Evolutionary conservation across 2,113 vertebrate species (phyloP).

Genomic region (Paedocypris sp.): DNA sequence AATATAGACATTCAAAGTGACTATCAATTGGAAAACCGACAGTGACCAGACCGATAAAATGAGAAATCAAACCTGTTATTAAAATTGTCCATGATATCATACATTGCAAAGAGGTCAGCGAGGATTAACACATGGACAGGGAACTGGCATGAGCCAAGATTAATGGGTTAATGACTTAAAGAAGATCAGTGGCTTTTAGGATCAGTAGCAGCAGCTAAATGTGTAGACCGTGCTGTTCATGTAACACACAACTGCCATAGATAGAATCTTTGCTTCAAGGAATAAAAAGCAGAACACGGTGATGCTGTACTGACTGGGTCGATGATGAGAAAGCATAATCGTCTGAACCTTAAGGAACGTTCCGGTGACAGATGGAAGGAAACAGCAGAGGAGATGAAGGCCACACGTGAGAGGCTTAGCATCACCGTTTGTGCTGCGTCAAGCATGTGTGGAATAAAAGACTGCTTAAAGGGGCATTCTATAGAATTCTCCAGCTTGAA

Average conservation of each 20-base stretch:
- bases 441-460: neutral
- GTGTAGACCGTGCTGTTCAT: neutral
- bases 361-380: neutral
- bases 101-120: constrained; percentile 13
- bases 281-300: no score
- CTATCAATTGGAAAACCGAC: no score
- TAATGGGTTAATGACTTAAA: constrained; percentile 31
- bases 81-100: constrained; percentile 17
- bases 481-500: neutral
- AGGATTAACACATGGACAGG: constrained; percentile 21
- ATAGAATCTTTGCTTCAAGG: no score
- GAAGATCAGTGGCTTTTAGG: constrained; percentile 26
- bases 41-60: constrained; percentile 15
- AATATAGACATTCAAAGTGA: no score
- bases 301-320: no score
- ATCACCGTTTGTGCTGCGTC: constrained; percentile 1
- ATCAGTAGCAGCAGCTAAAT: constrained; percentile 22
- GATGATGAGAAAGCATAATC: neutral
- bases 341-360: neutral
- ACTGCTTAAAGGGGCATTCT: neutral
- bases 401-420: constrained; percentile 17
- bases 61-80: constrained; percentile 10
- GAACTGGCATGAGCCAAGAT: constrained; percentile 18
- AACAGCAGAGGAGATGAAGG: constrained; percentile 9
- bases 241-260: no score